Evolutionary conservation across 2,797 vertebrate genomes (phyloP), one percentile per base, ranked within the genome.

Genomic region (Ceryle rudis): DNA sequence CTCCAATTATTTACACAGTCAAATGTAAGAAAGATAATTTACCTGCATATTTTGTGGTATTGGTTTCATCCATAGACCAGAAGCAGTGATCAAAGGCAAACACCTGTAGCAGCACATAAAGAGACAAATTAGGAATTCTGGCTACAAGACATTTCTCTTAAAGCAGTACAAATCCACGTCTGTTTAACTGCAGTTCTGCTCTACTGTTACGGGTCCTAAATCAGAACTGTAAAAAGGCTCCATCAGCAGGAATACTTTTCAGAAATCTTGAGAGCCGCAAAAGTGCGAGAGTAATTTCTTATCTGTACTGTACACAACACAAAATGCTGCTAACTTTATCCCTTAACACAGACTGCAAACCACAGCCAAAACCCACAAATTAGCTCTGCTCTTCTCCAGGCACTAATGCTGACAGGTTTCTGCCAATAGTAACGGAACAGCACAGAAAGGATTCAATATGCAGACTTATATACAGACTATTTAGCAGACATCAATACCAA

Each of bases 51-150:
- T 99, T 99, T 52, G 98, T 97, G 95, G 98, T 98, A 95, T 99
- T 99, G 97, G 99, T 98, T 97, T 99, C 99, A 97, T 99, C 99
- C 98, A 99, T 99, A 96, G 99, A 99, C 99, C 99, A 99, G 98
- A 99, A 99, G 97, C 99, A 99, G 97, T 99, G 99, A 98, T 99
- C 99, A 95, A 99, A 99, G 95, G 99, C 99, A 95, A 99, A 99
- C 94, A 99, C 99, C 99, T 99, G 97, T 31, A 95, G n/a, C 86
- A 95, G 93, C 94, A 92, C 14, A 85, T n/a, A 75, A 73, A 75
- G 72, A 85, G 23, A 49, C 9, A 84, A 52, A 81, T 94, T 5
- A 90, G 49, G 29, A 91, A 55, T 11, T 19, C n/a, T 60, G 54
- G 25, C 42, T 51, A 55, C 20, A 81, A 69, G 21, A 83, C 16